Conservation (phyloP, 2,113 vertebrate genomes). For the Danio rerio region DNA sequence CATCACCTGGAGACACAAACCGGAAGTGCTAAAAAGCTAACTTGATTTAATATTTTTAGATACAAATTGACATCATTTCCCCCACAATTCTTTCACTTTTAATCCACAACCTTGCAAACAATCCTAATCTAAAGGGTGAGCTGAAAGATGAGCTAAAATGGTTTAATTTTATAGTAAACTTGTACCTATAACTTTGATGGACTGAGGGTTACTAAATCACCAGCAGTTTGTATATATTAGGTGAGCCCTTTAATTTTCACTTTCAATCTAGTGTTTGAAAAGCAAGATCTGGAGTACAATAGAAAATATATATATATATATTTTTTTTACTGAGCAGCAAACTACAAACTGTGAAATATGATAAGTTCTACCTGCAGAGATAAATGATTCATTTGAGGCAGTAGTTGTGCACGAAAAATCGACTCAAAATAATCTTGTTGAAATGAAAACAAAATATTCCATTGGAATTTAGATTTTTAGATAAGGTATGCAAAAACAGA, state of each 20-base stretch:
- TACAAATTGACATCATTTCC: too few relatives aligned
- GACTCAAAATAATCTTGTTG: not conserved
- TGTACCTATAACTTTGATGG: too few relatives aligned
- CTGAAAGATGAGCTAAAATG: too few relatives aligned
- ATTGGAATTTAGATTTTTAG: not conserved
- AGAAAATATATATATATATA: not conserved
- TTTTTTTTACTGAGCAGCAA: conserved; percentile 1
- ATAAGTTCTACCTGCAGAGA: not conserved
- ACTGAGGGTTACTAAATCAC: too few relatives aligned
- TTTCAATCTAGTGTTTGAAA: not conserved
- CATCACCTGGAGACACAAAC: too few relatives aligned
- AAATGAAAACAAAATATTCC: not conserved
- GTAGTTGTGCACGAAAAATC: not conserved
- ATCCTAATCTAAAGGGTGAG: too few relatives aligned
- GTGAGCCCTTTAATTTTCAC: not conserved
- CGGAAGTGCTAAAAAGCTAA: too few relatives aligned
- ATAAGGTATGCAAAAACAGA: not conserved
- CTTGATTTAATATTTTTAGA: too few relatives aligned
- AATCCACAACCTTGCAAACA: too few relatives aligned
- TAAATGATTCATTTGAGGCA: not conserved
- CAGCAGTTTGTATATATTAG: too few relatives aligned
- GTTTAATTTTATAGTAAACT: too few relatives aligned
- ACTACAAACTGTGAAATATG: conserved; percentile 1
- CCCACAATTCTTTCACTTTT: too few relatives aligned
- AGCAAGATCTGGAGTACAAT: conserved; percentile 1